These are phyloP conservation scores for Steatocranus sp. DNA, from an alignment of 2,797 vertebrate genomes.

Conservation along the genomic window DNA sequence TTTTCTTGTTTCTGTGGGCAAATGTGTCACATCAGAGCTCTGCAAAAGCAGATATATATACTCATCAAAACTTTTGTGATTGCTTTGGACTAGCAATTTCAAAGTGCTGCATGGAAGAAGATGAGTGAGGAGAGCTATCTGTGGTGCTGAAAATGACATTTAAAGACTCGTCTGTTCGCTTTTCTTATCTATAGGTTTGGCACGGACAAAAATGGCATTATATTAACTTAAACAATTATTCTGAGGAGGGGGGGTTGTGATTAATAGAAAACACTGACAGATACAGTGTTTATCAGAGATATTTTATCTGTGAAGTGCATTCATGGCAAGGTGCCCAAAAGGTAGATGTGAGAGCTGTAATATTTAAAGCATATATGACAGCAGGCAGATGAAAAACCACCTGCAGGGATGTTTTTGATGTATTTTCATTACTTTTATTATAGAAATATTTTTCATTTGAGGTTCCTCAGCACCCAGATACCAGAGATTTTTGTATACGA, in stretches of 20 bases:
- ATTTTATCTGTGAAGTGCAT: slow-evolving; percentile 2
- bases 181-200: neutral
- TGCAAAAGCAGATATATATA: slow-evolving; percentile 20
- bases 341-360: neutral
- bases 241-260: neutral
- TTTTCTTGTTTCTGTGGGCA: slow-evolving; percentile 30
- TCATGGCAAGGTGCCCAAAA: neutral
- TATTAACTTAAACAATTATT: neutral
- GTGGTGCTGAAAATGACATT: slow-evolving; percentile 31
- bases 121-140: slow-evolving; percentile 27
- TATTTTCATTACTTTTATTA: neutral
- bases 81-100: slow-evolving; percentile 47
- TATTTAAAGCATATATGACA: neutral
- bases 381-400: neutral
- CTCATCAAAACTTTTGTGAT: slow-evolving; percentile 55
- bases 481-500: neutral
- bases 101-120: neutral
- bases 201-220: neutral
- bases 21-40: slow-evolving; percentile 46
- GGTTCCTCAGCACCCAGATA: neutral
- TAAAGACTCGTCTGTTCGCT: neutral
- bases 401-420: neutral
- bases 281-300: neutral
- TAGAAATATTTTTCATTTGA: neutral
- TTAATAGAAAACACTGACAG: neutral